Evolutionary conservation across 1,140 invertebrate species (phyloP).

Genomic region (Camponotus pennsylvanicus): DNA sequence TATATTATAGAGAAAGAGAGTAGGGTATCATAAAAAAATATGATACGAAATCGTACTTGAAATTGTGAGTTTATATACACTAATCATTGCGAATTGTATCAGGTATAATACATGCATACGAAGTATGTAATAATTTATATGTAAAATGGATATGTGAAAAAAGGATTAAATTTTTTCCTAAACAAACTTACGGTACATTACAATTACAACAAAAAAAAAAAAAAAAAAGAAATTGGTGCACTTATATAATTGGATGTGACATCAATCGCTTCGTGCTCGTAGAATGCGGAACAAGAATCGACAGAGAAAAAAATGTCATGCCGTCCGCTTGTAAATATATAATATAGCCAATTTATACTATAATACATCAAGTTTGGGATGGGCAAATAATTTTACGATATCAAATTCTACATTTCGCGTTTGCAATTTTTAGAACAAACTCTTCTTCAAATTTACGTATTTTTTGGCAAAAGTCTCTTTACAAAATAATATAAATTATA

Average conservation of each 20-base stretch:
- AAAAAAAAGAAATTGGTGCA: background rate
- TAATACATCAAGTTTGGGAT: constrained; percentile 47
- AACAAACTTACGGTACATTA: background rate
- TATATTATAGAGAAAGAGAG: background rate
- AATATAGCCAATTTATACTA: constrained; percentile 42
- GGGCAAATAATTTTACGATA: constrained; percentile 26
- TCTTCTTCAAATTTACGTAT: background rate
- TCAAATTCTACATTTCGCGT: background rate
- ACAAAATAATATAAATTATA: too few species aligned
- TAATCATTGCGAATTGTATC: background rate
- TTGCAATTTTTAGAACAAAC: background rate
- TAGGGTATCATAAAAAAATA: background rate
- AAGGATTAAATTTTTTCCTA: background rate
- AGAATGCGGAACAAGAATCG: constrained; percentile 36
- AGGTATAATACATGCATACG: background rate
- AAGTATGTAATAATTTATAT: background rate
- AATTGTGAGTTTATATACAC: background rate
- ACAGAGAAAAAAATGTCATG: constrained; percentile 45
- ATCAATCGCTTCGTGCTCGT: constrained; percentile 29
- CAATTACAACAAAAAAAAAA: background rate
- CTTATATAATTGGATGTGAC: background rate
- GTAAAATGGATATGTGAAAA: constrained; percentile 3
- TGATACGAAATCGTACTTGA: background rate
- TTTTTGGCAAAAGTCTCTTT: background rate
- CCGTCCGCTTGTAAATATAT: constrained; percentile 53